These are phyloP conservation scores for Melieria crassipennis DNA, from an alignment of 2,888 invertebrate species.

Conservation along the genomic window DNA sequence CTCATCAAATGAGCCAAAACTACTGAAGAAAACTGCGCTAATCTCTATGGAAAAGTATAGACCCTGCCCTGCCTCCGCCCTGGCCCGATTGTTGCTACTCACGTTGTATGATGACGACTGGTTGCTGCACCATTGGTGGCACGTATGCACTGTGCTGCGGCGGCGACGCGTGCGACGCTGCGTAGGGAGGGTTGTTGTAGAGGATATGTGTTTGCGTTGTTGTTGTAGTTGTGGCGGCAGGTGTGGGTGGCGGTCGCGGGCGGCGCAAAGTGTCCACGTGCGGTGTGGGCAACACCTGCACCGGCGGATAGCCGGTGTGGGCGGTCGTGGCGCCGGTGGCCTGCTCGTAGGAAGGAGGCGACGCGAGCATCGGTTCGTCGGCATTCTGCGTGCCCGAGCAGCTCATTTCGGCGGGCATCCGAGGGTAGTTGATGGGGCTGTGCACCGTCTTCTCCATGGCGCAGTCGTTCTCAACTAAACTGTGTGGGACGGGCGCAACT, in stretches of 20 bases:
- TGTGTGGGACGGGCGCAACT: no score
- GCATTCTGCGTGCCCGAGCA: constrained; percentile 32
- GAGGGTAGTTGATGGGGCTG: constrained; percentile 21
- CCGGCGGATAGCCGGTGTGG: constrained; percentile 35
- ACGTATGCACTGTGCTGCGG: constrained; percentile 19
- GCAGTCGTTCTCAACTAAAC: no score
- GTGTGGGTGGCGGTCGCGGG: constrained; percentile 22
- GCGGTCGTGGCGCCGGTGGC: constrained; percentile 45
- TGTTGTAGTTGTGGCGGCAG: constrained; percentile 28
- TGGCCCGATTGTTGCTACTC: constrained; percentile 41
- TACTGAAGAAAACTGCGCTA: no score
- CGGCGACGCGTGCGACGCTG: constrained; percentile 21
- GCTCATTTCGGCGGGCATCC: constrained; percentile 30
- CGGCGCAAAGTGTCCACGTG: constrained; percentile 24
- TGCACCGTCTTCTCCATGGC: constrained; percentile 23
- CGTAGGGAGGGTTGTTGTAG: constrained; percentile 24
- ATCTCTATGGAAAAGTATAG: no score
- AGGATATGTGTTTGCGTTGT: constrained; percentile 26
- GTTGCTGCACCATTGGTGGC: constrained; percentile 40
- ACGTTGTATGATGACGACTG: constrained; percentile 61
- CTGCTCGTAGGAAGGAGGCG: constrained; percentile 60
- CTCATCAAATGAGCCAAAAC: no score
- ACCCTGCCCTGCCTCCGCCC: neutral
- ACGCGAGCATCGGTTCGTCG: constrained; percentile 32
- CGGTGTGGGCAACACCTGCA: constrained; percentile 36